Percentiles rank a stretch among this genome's conserved stretches.
Evolutionary conservation across 2,888 invertebrate species (phyloP).

Genomic region (Eilema caniola): DNA sequence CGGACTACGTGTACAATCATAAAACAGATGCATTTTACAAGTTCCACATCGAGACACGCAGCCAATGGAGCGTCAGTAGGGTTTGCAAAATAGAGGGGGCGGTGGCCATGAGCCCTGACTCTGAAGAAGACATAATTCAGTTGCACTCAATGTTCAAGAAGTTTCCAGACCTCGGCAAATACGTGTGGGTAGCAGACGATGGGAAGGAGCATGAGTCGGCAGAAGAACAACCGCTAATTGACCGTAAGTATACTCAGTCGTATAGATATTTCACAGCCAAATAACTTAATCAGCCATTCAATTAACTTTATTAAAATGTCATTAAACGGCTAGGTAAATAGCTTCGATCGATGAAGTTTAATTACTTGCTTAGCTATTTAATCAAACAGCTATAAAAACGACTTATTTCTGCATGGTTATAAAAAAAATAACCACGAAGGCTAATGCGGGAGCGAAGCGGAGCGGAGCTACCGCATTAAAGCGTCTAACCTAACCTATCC

Average conservation of each 20-base stretch:
- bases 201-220: slow-evolving; percentile 59
- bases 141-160: slow-evolving; percentile 67
- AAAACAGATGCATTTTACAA: slow-evolving; percentile 72
- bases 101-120: slow-evolving; percentile 55
- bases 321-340: too few relatives aligned
- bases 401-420: too few relatives aligned
- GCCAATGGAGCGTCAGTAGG: slow-evolving; percentile 10
- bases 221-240: slow-evolving; percentile 58
- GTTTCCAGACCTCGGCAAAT: slow-evolving; percentile 63
- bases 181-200: slow-evolving; percentile 62
- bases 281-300: too few relatives aligned
- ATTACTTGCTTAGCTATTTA: too few relatives aligned
- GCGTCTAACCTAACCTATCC: too few relatives aligned
- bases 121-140: slow-evolving; percentile 57
- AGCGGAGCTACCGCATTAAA: too few relatives aligned
- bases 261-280: background rate
- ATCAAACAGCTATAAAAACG: too few relatives aligned
- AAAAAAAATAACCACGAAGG: too few relatives aligned
- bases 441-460: too few relatives aligned
- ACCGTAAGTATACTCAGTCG: background rate
- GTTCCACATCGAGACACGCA: slow-evolving; percentile 60
- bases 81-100: slow-evolving; percentile 64
- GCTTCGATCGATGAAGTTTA: too few relatives aligned
- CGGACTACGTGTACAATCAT: slow-evolving; percentile 68
- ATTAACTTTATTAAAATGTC: too few relatives aligned